phyloP scores from a whole-genome alignment of 2,113 vertebrate species.

The Macaca nemestrina region DNA sequence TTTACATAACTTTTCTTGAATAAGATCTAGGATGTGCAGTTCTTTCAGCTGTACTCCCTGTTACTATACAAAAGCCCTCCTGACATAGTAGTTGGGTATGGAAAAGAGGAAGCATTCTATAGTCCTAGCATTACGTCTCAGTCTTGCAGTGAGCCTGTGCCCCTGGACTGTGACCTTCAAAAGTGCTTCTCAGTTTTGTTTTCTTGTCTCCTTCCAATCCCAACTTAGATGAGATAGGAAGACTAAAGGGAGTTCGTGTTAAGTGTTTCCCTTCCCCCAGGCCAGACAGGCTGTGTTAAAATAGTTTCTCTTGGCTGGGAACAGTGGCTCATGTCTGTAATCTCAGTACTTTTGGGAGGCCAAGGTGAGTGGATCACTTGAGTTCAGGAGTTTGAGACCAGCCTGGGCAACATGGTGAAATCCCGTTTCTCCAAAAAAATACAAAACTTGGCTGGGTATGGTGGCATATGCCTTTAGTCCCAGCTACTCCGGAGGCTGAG shows the following conservation, averaged over 20 bases:
- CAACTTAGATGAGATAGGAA: neutral
- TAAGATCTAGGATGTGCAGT: neutral
- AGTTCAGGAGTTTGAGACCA: no score
- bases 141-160: neutral
- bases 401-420: no score
- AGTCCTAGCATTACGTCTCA: neutral
- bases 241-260: neutral
- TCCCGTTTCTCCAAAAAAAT: no score
- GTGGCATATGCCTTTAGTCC: no score
- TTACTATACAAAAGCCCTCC: neutral
- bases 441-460: no score
- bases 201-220: neutral
- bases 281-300: neutral
- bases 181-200: neutral
- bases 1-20: neutral
- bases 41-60: neutral
- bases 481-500: no score
- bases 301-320: neutral
- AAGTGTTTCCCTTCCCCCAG: neutral
- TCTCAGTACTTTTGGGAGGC: no score
- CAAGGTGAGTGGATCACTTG: no score
- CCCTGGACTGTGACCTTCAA: neutral
- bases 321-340: no score
- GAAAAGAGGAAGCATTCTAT: neutral
- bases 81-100: neutral